Conservation (phyloP, 2,113 vertebrate genomes). For the Limanda limanda region DNA sequence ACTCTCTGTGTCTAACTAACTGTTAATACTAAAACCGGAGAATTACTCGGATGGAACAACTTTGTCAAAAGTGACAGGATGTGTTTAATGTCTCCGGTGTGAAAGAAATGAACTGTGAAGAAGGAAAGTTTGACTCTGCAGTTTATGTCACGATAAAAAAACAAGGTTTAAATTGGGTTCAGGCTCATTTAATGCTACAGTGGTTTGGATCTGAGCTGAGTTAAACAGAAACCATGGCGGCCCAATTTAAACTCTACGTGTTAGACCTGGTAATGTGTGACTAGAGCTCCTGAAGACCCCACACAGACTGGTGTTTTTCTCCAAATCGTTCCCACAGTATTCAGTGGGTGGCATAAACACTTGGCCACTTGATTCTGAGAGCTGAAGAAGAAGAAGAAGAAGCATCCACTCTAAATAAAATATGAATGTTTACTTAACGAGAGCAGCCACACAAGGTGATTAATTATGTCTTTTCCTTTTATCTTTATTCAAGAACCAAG, state of each 20-base stretch:
- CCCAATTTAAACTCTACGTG: conserved; percentile 2
- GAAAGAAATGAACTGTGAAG: conserved; percentile 7
- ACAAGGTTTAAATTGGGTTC: conserved; percentile 37
- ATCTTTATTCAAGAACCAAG: no score
- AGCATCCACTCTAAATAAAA: background rate
- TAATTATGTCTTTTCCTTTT: no score
- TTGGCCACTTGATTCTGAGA: background rate
- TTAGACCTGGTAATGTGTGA: conserved; percentile 17
- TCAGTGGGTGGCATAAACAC: background rate
- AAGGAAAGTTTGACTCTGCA: conserved; percentile 7
- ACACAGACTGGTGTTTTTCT: background rate
- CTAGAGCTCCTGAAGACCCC: background rate
- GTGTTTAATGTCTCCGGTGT: conserved; percentile 13
- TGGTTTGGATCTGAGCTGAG: conserved; percentile 29
- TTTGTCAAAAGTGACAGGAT: conserved; percentile 27
- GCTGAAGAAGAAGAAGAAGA: background rate
- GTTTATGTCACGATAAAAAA: conserved; percentile 18
- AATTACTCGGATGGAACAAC: conserved; percentile 29
- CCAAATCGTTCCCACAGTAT: background rate
- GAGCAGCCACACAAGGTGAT: no score
- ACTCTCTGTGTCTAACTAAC: background rate
- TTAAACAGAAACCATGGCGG: conserved; percentile 16
- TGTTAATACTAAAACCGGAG: background rate
- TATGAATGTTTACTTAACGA: no score
- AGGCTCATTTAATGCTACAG: conserved; percentile 35